A percentile compares a stretch with the other conserved stretches of the same genome.
These are phyloP conservation scores for Microctenopoma stevenorrisi DNA, from an alignment of 2,797 vertebrate species.

Conservation along the genomic window DNA sequence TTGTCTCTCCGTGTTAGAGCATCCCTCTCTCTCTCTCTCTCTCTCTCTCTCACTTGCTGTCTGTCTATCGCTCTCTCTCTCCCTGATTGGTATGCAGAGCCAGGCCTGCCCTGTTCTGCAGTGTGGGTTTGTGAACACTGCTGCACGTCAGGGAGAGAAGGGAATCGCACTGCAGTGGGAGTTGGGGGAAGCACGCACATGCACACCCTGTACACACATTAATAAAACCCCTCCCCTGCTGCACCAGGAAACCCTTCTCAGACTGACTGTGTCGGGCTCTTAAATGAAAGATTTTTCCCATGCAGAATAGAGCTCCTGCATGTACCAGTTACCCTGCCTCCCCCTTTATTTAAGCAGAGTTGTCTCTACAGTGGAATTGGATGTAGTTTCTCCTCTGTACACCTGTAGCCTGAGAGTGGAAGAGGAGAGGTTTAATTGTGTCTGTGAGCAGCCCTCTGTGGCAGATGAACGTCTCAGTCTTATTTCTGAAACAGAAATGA, in stretches of 20 bases:
- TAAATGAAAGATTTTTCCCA: conserved; percentile 10
- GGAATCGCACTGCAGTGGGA: conserved; percentile 75
- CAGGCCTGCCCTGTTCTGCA: conserved; percentile 79
- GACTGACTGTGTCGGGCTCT: conserved; percentile 53
- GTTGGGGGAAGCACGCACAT: conserved; percentile 41
- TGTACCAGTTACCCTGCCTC: neutral
- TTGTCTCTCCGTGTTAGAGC: conserved; percentile 26
- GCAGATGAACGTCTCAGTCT: no score
- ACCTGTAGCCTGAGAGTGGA: no score
- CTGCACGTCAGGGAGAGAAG: conserved; percentile 70
- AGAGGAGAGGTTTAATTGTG: no score
- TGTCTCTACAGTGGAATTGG: no score
- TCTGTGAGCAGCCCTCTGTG: no score
- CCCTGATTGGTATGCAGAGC: conserved; percentile 80
- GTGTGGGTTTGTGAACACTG: conserved; percentile 79
- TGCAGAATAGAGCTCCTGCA: neutral
- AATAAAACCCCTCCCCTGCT: conserved; percentile 47
- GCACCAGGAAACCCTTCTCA: conserved; percentile 70
- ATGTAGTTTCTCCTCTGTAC: no score
- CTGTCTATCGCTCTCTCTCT: conserved; percentile 27
- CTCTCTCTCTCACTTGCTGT: neutral
- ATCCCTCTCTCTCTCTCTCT: conserved; percentile 16
- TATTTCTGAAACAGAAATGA: no score
- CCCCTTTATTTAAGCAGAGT: no score
- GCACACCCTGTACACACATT: neutral